Percentiles rank a stretch among this genome's conserved stretches.
Conservation (phyloP, 2,113 vertebrate genomes). For the Chinchilla lanigera region DNA sequence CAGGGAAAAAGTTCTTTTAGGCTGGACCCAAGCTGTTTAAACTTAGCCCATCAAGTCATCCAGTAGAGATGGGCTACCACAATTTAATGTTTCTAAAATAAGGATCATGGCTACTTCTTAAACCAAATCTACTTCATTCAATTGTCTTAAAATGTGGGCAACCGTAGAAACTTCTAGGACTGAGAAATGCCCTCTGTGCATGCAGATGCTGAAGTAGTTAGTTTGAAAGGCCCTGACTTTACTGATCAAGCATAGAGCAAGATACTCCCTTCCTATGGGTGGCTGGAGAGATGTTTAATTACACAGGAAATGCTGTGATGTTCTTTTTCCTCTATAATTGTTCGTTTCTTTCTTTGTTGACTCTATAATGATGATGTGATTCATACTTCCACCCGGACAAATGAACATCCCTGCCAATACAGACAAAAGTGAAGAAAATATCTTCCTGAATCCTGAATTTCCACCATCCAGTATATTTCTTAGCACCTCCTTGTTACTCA, state of each 20-base stretch:
- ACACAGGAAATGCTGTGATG: not conserved
- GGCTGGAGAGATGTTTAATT: not conserved
- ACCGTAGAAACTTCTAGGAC: not conserved
- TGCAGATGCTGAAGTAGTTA: not conserved
- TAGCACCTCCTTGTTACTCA: not conserved
- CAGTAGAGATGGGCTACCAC: not conserved
- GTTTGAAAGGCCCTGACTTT: not conserved
- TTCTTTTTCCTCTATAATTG: not conserved
- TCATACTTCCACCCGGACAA: not conserved
- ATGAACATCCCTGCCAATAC: not conserved
- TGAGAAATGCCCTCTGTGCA: not conserved
- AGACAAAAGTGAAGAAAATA: not conserved
- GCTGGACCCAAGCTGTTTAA: not conserved
- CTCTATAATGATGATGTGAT: not conserved
- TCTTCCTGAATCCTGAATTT: not conserved
- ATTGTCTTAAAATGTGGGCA: not conserved
- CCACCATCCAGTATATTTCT: not conserved
- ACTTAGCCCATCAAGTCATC: not conserved
- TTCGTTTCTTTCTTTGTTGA: not conserved
- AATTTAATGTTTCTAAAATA: not conserved
- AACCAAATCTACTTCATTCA: not conserved
- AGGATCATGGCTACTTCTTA: not conserved
- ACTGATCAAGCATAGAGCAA: not conserved
- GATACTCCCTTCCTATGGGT: not conserved
- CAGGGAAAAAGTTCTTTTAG: not conserved